These are phyloP conservation scores for Mustelus asterias DNA, from an alignment of 2,113 vertebrate species.

Conservation along the genomic window DNA sequence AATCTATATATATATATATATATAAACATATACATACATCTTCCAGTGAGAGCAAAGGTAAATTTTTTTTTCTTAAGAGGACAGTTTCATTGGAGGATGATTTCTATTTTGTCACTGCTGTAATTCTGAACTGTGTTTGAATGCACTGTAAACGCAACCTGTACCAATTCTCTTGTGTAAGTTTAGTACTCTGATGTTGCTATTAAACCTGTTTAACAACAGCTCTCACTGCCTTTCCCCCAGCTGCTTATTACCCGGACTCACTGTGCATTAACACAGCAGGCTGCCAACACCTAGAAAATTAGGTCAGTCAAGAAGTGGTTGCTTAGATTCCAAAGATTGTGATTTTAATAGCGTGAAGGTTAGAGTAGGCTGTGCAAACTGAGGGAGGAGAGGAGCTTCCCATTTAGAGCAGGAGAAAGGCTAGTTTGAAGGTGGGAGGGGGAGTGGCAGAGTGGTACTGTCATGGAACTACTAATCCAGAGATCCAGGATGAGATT, in stretches of 20 bases:
- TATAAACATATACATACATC: slow-evolving; percentile 4
- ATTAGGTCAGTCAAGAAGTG: too few relatives aligned
- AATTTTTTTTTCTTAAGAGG: not conserved
- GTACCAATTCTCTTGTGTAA: slow-evolving; percentile 74
- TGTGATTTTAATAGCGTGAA: not conserved
- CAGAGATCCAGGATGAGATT: too few relatives aligned
- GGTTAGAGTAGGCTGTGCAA: not conserved
- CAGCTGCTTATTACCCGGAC: not conserved
- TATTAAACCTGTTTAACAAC: slow-evolving; percentile 76
- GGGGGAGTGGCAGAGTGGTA: too few relatives aligned
- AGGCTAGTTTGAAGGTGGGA: not conserved
- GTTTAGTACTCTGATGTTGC: slow-evolving; percentile 88
- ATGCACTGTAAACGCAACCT: slow-evolving; percentile 80
- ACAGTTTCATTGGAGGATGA: slow-evolving; percentile 62
- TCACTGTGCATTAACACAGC: too few relatives aligned
- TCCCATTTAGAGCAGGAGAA: not conserved
- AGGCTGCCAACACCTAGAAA: not conserved
- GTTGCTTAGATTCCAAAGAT: not conserved
- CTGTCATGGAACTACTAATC: too few relatives aligned
- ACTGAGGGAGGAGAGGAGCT: not conserved
- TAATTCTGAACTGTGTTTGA: slow-evolving; percentile 77
- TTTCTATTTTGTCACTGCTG: slow-evolving; percentile 78
- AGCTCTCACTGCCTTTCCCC: not conserved
- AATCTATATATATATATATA: slow-evolving; percentile 21
- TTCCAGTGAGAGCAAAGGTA: slow-evolving; percentile 23